A percentile compares a stretch with the other conserved stretches of the same genome.
Evolutionary conservation across 2,797 vertebrate species (phyloP).

Genomic region (Discoglossus pictus): DNA sequence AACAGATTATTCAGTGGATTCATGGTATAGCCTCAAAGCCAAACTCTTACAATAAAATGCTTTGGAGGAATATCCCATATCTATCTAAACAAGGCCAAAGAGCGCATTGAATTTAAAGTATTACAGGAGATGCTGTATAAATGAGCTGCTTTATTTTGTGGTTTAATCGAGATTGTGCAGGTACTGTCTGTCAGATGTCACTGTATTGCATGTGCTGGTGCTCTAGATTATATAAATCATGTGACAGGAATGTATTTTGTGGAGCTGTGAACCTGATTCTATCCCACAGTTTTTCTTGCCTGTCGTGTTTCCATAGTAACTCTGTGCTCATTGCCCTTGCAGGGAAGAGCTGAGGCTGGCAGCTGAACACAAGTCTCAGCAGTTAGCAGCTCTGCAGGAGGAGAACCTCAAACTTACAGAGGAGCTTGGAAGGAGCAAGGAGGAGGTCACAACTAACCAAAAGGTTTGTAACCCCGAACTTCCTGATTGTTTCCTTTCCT

Average conservation of each 20-base stretch:
- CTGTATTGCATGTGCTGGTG: conserved; percentile 10
- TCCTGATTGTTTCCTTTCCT: too few species aligned
- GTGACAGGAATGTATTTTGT: conserved; percentile 67
- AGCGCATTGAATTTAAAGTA: too few species aligned
- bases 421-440: conserved; percentile 77
- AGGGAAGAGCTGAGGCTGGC: conserved; percentile 88
- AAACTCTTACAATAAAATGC: too few species aligned
- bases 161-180: too few species aligned
- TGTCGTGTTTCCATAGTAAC: conserved; percentile 78
- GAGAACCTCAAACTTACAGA: conserved; percentile 84
- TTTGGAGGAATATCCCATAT: too few species aligned
- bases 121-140: too few species aligned
- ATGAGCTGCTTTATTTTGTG: too few species aligned
- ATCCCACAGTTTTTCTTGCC: conserved; percentile 71
- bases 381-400: conserved; percentile 79
- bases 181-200: too few species aligned
- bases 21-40: too few species aligned
- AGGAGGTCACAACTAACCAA: conserved; percentile 75
- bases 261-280: conserved; percentile 66
- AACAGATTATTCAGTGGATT: too few species aligned
- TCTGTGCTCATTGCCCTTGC: conserved; percentile 67
- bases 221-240: conserved; percentile 55
- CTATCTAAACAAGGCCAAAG: too few species aligned
- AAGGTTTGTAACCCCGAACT: conserved; percentile 63
- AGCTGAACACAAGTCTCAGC: conserved; percentile 80